Evolutionary conservation across 2,888 invertebrate species (phyloP).

Genomic region (Cybosia mesomella): DNA sequence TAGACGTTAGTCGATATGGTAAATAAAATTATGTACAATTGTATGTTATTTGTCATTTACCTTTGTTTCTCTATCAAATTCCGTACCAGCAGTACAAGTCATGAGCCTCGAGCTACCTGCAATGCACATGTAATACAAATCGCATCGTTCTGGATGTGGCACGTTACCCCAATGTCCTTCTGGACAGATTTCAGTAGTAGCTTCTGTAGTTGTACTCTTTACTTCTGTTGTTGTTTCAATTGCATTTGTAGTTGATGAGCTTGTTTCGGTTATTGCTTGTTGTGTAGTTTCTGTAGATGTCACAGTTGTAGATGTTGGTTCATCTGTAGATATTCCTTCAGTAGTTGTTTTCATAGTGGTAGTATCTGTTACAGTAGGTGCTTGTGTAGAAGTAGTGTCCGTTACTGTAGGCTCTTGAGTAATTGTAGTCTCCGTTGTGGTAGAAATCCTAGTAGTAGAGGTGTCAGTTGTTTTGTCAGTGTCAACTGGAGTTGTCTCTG

Average conservation of each 20-base stretch:
- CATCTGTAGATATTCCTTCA: neutral
- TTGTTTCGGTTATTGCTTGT: neutral
- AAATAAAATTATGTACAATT: neutral
- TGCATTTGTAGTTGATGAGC: neutral
- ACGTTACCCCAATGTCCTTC: constrained; percentile 21
- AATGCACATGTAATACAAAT: constrained; percentile 33
- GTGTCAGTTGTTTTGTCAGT: neutral
- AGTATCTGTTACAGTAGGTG: neutral
- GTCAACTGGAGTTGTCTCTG: neutral
- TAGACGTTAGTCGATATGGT: neutral
- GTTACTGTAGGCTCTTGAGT: neutral
- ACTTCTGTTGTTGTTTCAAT: neutral
- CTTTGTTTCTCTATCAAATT: constrained; percentile 31
- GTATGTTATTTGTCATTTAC: constrained; percentile 21
- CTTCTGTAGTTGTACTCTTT: neutral
- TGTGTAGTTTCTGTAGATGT: neutral
- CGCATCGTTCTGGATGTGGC: constrained; percentile 32
- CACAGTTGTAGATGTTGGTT: neutral
- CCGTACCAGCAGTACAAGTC: neutral
- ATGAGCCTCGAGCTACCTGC: neutral
- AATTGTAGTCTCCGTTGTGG: neutral
- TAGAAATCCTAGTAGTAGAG: neutral
- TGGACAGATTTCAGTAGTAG: constrained; percentile 19
- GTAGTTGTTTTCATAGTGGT: neutral
- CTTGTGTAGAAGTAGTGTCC: neutral